These are phyloP conservation scores for Radopholus similis DNA, from an alignment of 1,140 invertebrate genomes.

Conservation along the genomic window DNA sequence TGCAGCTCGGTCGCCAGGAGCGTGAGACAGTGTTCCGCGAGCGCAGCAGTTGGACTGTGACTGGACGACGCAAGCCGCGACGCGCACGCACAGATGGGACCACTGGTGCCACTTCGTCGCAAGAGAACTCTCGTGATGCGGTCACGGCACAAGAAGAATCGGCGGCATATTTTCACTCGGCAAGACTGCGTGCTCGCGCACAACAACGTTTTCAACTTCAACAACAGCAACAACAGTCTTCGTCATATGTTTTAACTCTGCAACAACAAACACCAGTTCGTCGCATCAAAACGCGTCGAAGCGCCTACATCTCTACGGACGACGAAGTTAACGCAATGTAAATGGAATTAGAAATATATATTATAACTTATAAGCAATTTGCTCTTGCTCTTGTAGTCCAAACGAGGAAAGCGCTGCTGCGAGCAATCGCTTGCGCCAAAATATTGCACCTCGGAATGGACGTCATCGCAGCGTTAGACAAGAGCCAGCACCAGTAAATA, in stretches of 20 bases:
- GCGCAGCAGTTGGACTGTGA: constrained; percentile 5
- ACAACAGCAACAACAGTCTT: neutral
- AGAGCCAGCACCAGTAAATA: neutral
- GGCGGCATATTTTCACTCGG: neutral
- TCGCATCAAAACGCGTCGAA: neutral
- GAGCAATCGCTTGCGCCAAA: neutral
- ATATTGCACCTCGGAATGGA: neutral
- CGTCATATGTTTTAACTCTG: too few species aligned
- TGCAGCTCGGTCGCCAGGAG: constrained; percentile 3
- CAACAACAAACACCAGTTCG: too few species aligned
- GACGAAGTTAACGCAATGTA: neutral
- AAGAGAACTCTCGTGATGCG: neutral
- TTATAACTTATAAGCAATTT: too few species aligned
- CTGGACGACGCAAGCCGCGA: neutral
- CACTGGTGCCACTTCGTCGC: neutral
- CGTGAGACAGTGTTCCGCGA: constrained; percentile 18
- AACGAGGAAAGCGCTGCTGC: neutral
- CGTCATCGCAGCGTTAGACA: neutral
- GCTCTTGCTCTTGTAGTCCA: too few species aligned
- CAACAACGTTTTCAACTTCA: neutral
- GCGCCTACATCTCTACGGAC: neutral
- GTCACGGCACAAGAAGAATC: neutral
- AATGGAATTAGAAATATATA: neutral
- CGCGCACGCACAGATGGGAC: neutral
- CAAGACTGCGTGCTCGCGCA: neutral